Evolutionary conservation across 2,797 vertebrate species (phyloP).

Genomic region (Microhierax caerulescens): DNA sequence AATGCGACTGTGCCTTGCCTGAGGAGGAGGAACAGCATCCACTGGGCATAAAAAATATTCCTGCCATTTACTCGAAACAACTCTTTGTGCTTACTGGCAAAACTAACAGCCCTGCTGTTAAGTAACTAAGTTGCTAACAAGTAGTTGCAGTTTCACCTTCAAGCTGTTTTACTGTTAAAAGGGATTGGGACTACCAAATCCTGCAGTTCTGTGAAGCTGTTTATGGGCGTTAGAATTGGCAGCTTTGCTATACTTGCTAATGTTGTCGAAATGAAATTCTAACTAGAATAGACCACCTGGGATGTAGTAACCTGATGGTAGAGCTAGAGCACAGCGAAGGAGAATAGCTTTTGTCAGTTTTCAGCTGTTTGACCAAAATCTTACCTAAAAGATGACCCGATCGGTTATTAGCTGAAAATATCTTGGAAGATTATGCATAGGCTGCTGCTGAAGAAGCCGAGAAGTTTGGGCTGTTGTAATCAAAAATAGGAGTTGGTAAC

Average conservation of each 20-base stretch:
- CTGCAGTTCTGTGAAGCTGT: not conserved
- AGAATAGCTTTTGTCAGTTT: not conserved
- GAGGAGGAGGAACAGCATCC: not conserved
- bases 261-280: not conserved
- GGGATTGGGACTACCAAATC: not conserved
- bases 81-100: not conserved
- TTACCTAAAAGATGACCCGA: too few relatives aligned
- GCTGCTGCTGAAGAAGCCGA: not conserved
- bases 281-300: not conserved
- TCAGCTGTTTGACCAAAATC: not conserved
- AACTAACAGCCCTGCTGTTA: not conserved
- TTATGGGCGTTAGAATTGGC: not conserved
- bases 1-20: too few relatives aligned
- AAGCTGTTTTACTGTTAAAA: not conserved
- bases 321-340: not conserved
- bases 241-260: not conserved
- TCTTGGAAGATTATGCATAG: not conserved
- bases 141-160: not conserved
- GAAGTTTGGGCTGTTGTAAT: not conserved
- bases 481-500: rapidly evolving
- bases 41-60: not conserved
- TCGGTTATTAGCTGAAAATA: not conserved
- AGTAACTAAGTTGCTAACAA: not conserved
- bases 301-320: rapidly evolving
- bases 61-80: not conserved